Percentiles rank a stretch among this genome's conserved stretches.
Evolutionary conservation across 2,797 vertebrate species (phyloP).

Genomic region (Sebastes taczanowskii): DNA sequence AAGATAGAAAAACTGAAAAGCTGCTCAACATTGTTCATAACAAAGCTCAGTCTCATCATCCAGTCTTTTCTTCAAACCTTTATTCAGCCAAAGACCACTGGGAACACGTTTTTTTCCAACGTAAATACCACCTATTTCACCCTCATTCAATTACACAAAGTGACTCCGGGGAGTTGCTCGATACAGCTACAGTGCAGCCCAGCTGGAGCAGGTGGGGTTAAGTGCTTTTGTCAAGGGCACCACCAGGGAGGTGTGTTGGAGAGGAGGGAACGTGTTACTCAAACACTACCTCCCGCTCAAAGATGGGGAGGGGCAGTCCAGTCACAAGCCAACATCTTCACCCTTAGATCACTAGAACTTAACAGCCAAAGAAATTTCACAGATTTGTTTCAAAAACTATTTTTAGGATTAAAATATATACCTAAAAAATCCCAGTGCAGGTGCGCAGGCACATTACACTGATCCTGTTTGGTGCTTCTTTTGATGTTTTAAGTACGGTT

Average conservation of each 20-base stretch:
- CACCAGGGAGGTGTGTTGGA: conserved; percentile 23
- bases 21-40: background rate
- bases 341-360: background rate
- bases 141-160: conserved; percentile 61
- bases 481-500: conserved; percentile 2
- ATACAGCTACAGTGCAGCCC: conserved; percentile 36
- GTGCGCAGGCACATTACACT: background rate
- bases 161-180: conserved; percentile 44
- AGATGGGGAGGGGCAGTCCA: background rate
- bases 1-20: background rate
- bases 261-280: conserved; percentile 12
- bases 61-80: background rate
- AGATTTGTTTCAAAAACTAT: conserved; percentile 9
- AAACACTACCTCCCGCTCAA: background rate
- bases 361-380: conserved; percentile 1
- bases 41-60: background rate
- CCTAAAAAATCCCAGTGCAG: background rate
- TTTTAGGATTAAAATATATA: conserved; percentile 11
- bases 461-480: conserved; percentile 1
- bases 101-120: background rate
- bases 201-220: conserved; percentile 57
- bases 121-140: conserved; percentile 27
- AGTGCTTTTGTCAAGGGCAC: conserved; percentile 61
- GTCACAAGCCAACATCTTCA: conserved; percentile 1
- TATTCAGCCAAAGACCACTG: conserved; percentile 23